A percentile compares a stretch with the other conserved stretches of the same genome.
These are phyloP conservation scores for Kradibia gibbosae DNA, from an alignment of 1,140 invertebrate species.

Conservation along the genomic window DNA sequence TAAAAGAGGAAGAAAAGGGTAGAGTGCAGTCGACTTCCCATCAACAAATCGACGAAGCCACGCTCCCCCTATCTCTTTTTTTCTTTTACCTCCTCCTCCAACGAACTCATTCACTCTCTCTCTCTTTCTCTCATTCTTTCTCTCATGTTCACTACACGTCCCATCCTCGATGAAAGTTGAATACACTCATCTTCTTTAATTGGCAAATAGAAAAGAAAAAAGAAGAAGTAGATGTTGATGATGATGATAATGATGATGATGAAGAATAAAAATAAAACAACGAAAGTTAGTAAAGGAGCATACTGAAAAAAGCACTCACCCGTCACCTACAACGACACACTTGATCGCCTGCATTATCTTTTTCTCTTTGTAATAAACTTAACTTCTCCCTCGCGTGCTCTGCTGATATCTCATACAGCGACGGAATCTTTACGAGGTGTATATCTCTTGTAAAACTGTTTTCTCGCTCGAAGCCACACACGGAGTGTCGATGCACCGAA, in stretches of 20 bases:
- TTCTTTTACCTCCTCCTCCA: too few relatives aligned
- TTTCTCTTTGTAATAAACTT: not conserved
- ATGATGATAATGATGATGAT: too few relatives aligned
- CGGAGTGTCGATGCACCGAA: not conserved
- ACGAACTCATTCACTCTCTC: not conserved
- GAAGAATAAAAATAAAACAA: too few relatives aligned
- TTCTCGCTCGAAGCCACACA: not conserved
- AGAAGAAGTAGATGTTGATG: too few relatives aligned
- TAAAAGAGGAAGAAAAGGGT: slow-evolving; percentile 24
- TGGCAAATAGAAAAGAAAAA: not conserved
- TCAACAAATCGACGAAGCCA: slow-evolving; percentile 28
- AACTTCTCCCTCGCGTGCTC: not conserved
- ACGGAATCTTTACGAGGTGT: not conserved
- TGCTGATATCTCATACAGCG: not conserved
- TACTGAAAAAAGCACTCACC: slow-evolving; percentile 77
- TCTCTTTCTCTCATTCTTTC: not conserved
- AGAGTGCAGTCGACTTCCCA: not conserved
- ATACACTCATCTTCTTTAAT: not conserved
- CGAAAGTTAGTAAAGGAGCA: too few relatives aligned
- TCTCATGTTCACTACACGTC: not conserved
- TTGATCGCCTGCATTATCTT: slow-evolving; percentile 92
- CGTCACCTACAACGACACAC: slow-evolving; percentile 95
- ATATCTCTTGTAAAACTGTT: not conserved
- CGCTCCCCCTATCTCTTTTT: slow-evolving; percentile 2
- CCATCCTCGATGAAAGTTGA: not conserved